A percentile compares a stretch with the other conserved stretches of the same genome.
Conservation (phyloP, 2,888 invertebrate genomes). For the Amphipyra tragopoginis region DNA sequence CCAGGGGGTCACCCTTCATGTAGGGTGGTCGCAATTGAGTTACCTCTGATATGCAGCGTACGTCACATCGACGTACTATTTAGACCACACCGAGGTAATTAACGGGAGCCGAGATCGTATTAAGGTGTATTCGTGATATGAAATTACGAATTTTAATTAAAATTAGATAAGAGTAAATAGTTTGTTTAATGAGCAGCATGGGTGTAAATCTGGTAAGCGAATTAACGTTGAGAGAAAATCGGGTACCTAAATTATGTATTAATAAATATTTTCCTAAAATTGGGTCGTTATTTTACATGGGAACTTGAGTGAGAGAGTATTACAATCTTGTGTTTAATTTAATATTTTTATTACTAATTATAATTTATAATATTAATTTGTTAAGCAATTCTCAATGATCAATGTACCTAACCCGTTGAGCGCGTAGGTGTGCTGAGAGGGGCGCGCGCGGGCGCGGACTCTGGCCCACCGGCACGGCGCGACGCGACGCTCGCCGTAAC, state of each 20-base stretch:
- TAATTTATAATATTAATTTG: too few species aligned
- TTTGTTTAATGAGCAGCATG: background rate
- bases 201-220: too few species aligned
- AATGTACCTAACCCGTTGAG: conserved; percentile 18
- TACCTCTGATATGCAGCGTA: conserved; percentile 6
- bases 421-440: conserved; percentile 21
- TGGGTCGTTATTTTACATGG: too few species aligned
- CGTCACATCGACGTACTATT: conserved; percentile 17
- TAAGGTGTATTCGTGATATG: background rate
- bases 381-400: conserved; percentile 14
- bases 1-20: background rate
- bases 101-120: conserved; percentile 10
- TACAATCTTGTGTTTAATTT: too few species aligned
- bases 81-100: conserved; percentile 18
- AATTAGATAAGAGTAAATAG: conserved; percentile 1
- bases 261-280: too few species aligned
- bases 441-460: conserved; percentile 34
- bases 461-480: conserved; percentile 52
- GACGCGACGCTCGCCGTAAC: conserved; percentile 73
- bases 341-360: too few species aligned
- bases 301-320: too few species aligned
- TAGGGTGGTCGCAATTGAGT: conserved; percentile 19
- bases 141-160: conserved; percentile 17
- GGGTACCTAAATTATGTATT: too few species aligned
- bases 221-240: too few species aligned